Evolutionary conservation across 2,888 invertebrate species (phyloP).

Genomic region (Sympetrum striolatum): DNA sequence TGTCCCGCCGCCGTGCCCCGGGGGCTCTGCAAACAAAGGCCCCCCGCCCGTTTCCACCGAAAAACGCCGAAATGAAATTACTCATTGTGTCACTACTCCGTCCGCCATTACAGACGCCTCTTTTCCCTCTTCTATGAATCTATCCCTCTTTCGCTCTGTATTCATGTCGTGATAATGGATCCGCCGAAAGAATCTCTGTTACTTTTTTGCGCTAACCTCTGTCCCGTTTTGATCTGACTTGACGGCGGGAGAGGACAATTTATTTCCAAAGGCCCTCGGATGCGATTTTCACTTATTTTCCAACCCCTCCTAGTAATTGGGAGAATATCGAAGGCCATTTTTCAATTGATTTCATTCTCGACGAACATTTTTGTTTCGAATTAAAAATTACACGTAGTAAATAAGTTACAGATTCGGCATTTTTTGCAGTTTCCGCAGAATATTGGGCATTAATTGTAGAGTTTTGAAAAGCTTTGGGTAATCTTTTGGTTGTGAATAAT

Average conservation of each 20-base stretch:
- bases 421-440: too few species aligned
- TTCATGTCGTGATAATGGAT: background rate
- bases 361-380: background rate
- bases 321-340: background rate
- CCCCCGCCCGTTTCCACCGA: background rate
- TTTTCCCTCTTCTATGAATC: background rate
- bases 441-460: too few species aligned
- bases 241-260: background rate
- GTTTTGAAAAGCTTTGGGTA: too few species aligned
- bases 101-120: background rate
- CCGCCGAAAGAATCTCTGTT: background rate
- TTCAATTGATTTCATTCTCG: background rate
- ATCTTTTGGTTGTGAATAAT: too few species aligned
- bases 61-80: slow-evolving; percentile 31
- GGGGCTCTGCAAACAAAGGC: background rate
- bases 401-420: background rate
- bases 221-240: background rate
- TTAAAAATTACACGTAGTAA: background rate
- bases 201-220: background rate
- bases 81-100: slow-evolving; percentile 32
- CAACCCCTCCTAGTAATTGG: background rate
- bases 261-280: background rate
- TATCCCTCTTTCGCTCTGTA: background rate
- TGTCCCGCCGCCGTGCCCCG: background rate
- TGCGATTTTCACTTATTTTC: background rate